Evolutionary conservation across 2,888 invertebrate genomes (phyloP), one percentile per base, ranked within the genome.

Genomic region (Synergus itoensis): DNA sequence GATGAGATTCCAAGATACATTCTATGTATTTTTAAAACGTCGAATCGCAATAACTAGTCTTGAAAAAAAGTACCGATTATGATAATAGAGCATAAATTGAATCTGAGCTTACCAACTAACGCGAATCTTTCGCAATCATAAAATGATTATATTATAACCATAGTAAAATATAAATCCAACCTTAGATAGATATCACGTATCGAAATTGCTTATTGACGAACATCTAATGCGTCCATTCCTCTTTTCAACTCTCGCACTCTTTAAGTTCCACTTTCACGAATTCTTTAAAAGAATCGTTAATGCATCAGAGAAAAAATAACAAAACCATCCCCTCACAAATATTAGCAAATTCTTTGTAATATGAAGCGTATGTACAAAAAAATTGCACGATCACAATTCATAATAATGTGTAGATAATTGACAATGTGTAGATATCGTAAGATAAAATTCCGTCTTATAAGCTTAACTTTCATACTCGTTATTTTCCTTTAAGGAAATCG

Each of bases 371-470:
- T 84, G 18, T 84, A 83, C 87, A 87, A 88, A 73, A 67, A 86
- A 86, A 90, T 89, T 89, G 87, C 89, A 89, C 88, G 81, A 87
- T 88, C 87, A 88, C 88, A 89, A 88, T 85, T 89, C 81, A 87
- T 81, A 86, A 87, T 86, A 85, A 86, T 86, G 86, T 82, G 84
- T 84, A 83, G 84, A 84, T 89, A 90, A 90, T 90, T 90, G 90
- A 90, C 90, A 86, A 83, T 83, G 84, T 78, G 73, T 73, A 73
- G 73, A 57, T 73, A 73, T 53, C 53, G 40, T 28, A 73, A 73
- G 73, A 73, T 28, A 73, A 14, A 43, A 69, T 73, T 73, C 14
- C 14, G 62, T 18, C 48, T 73, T 48, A 36, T 9, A 73, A 16
- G 48, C n/a, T 48, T 69, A 36, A 53, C 73, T 73, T 73, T 73